Evolutionary conservation across 2,113 vertebrate species (phyloP).

Genomic region (Ochotona curzoniae): DNA sequence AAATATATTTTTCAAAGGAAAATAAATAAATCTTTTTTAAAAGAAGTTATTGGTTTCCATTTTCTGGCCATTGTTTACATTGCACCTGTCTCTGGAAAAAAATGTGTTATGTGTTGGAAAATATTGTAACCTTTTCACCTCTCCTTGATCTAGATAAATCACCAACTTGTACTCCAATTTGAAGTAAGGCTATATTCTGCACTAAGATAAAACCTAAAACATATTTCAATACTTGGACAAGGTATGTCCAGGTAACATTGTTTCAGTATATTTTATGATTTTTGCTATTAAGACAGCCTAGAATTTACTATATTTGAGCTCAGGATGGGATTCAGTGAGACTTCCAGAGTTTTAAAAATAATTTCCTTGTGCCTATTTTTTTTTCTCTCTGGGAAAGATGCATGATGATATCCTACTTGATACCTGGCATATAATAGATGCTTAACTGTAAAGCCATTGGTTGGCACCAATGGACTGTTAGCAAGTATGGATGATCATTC

Average conservation of each 20-base stretch:
- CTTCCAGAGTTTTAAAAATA: background rate
- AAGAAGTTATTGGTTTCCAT: no score
- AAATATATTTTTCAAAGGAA: no score
- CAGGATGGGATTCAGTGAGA: background rate
- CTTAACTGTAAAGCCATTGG: background rate
- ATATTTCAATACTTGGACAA: background rate
- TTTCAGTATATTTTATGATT: conserved; percentile 6
- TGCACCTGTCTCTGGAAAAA: background rate
- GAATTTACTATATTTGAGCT: background rate
- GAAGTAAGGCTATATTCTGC: background rate
- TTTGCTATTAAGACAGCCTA: background rate
- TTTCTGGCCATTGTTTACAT: background rate
- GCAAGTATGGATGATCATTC: background rate
- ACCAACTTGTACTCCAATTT: background rate
- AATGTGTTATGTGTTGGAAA: background rate
- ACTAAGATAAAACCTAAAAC: background rate
- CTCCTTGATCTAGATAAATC: background rate
- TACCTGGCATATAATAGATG: background rate
- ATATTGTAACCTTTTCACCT: background rate
- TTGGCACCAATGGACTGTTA: background rate
- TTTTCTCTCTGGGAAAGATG: background rate
- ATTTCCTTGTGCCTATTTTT: conserved; percentile 11
- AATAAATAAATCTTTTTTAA: no score
- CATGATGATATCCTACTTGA: background rate
- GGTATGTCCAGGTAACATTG: background rate